A percentile compares a stretch with the other conserved stretches of the same genome.
Evolutionary conservation across 2,888 invertebrate genomes (phyloP).

Genomic region (Drosophila heteroneura): DNA sequence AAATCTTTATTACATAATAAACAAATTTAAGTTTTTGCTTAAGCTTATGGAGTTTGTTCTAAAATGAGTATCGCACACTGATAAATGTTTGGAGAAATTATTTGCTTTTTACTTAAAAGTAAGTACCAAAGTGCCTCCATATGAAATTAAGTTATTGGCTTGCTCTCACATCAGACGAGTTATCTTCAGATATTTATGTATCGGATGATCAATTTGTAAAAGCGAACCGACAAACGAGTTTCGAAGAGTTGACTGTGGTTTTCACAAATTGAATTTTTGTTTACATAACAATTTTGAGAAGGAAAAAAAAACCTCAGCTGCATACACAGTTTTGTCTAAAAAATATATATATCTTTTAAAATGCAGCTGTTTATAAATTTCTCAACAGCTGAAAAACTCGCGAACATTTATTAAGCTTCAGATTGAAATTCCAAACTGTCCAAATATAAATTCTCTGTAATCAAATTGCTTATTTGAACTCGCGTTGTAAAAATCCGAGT

Average conservation of each 20-base stretch:
- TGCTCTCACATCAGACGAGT: not conserved
- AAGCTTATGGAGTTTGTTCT: too few species aligned
- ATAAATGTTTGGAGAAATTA: conserved; percentile 5
- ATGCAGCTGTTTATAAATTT: too few species aligned
- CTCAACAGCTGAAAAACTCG: not conserved
- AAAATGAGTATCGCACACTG: too few species aligned
- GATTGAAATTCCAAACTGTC: not conserved
- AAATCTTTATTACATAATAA: not conserved
- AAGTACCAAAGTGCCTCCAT: not conserved
- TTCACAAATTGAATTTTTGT: conserved; percentile 12
- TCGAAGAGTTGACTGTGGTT: not conserved
- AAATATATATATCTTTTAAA: not conserved
- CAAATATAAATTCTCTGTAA: not conserved
- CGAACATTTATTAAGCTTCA: not conserved
- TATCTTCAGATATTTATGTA: conserved; percentile 1
- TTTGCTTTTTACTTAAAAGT: not conserved
- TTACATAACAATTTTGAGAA: not conserved
- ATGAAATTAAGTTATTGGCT: conserved; percentile 4
- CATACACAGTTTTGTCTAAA: not conserved
- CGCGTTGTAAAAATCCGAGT: not conserved
- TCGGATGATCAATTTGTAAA: not conserved
- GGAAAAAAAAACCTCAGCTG: not conserved
- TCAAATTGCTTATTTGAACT: not conserved
- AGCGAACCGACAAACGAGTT: conserved; percentile 7
- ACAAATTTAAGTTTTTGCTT: too few species aligned